Evolutionary conservation across 2,797 vertebrate species (phyloP).

Genomic region (Oreortyx pictus): DNA sequence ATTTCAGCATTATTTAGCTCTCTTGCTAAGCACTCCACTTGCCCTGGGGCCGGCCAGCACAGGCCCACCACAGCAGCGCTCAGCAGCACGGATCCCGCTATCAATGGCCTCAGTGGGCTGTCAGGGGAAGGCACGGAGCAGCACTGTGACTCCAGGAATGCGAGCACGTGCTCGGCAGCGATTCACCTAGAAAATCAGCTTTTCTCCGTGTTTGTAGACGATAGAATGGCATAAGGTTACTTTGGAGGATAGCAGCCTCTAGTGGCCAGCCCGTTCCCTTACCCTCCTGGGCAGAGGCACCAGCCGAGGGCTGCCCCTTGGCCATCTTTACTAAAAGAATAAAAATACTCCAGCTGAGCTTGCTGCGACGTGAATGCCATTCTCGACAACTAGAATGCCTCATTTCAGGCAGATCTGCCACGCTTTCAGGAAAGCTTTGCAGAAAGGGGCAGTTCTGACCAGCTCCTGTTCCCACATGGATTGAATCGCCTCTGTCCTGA

Average conservation of each 20-base stretch:
- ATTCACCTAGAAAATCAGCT: background rate
- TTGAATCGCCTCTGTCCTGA: no score
- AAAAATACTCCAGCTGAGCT: no score
- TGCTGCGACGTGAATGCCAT: no score
- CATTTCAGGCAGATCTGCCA: no score
- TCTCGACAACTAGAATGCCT: no score
- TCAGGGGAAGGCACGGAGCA: background rate
- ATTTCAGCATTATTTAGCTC: background rate
- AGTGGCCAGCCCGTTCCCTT: background rate
- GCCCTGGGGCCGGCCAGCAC: background rate
- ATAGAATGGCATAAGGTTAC: fast-evolving
- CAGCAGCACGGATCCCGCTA: background rate
- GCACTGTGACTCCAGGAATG: fast-evolving
- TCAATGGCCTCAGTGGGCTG: fast-evolving
- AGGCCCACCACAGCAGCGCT: fast-evolving
- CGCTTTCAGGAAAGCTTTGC: no score
- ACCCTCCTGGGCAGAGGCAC: background rate
- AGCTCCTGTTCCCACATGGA: no score
- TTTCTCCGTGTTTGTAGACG: background rate
- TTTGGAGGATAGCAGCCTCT: background rate
- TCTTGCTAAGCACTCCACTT: fast-evolving
- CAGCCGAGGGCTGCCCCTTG: background rate
- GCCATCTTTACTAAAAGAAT: no score
- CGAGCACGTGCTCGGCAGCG: fast-evolving
- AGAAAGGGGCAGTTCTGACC: no score